These are phyloP conservation scores for Alviniconcha strummeri DNA, from an alignment of 2,888 invertebrate genomes.

Conservation along the genomic window DNA sequence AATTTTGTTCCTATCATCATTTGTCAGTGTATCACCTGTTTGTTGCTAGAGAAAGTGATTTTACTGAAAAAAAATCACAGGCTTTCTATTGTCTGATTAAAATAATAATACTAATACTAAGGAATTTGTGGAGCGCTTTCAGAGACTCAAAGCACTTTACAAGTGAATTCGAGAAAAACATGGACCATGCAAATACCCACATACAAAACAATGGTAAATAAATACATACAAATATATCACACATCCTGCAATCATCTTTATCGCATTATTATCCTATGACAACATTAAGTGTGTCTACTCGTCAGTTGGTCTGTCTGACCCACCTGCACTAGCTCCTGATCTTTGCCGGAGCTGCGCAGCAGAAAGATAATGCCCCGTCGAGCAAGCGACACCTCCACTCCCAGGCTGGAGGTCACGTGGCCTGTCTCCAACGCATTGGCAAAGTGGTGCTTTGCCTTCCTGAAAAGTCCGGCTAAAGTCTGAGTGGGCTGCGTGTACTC, in stretches of 20 bases:
- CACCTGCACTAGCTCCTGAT: conserved; percentile 49
- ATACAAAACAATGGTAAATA: too few relatives aligned
- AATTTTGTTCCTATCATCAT: too few relatives aligned
- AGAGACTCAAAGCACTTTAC: background rate
- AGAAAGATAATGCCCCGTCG: conserved; percentile 46
- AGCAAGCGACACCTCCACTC: conserved; percentile 46
- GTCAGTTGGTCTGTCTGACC: background rate
- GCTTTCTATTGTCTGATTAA: background rate
- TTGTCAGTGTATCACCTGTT: too few relatives aligned
- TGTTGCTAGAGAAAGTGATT: too few relatives aligned
- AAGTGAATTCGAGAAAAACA: background rate
- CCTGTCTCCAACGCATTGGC: conserved; percentile 43
- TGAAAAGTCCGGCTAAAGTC: conserved; percentile 11
- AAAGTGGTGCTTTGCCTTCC: conserved; percentile 50
- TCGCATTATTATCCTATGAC: background rate
- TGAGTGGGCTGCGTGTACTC: too few relatives aligned
- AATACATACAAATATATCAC: background rate
- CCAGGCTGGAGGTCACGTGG: conserved; percentile 38
- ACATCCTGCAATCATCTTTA: background rate
- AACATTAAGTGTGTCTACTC: background rate
- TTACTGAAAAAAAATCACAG: background rate
- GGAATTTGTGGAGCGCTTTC: background rate
- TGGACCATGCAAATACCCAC: too few relatives aligned
- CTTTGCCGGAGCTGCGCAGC: conserved; percentile 42
- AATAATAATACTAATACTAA: background rate